Evolutionary conservation across 1,140 invertebrate species (phyloP), one percentile per base, ranked within the genome.

Genomic region (Euwallacea fornicatus): DNA sequence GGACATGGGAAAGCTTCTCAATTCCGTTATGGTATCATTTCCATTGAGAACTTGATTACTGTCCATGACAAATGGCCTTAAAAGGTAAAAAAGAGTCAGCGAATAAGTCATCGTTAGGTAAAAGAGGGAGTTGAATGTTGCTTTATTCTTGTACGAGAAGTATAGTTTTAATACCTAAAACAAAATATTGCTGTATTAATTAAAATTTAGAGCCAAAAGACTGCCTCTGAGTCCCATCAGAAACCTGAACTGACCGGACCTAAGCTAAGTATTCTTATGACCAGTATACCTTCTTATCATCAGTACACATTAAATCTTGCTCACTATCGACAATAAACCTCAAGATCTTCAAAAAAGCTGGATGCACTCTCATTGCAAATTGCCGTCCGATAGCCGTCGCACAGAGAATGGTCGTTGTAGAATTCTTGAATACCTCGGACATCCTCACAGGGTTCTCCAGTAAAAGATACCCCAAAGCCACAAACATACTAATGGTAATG

Each of bases 1-100:
- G 7, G 62, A 65, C 13, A 62, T 21, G 9, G 60, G 60, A 13
- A 62, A 44, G 9, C 55, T 62, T 7, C 11, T 59, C 33, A 21
- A 33, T 21, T 59, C 21, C 21, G 21, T 50, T 50, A 6, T 50
- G 13, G 46, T 50, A 2, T 59, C 56, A 41, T 59, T 15, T 15
- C 7, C n/a, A 59, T 6, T 59, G 9, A 50, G 46, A 50, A 50
- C 13, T 13, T 2, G 6, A 50, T 16, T 7, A 42, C 7, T n/a
- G 41, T n/a, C 42, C 6, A 62, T 6, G 33, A 62, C 8, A 43
- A 42, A 62, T 9, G 55, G 55, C 16, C 55, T 58, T 21, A 58
- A 33, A 58, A 16, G 10, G 16, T 58, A 33, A 2, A 50, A 50
- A 6, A 50, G 13, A 4, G 46, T 50, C 55, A 58, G 10, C 10